These are phyloP conservation scores for Salpingus planirostris DNA, from an alignment of 2,888 invertebrate genomes.

Conservation along the genomic window DNA sequence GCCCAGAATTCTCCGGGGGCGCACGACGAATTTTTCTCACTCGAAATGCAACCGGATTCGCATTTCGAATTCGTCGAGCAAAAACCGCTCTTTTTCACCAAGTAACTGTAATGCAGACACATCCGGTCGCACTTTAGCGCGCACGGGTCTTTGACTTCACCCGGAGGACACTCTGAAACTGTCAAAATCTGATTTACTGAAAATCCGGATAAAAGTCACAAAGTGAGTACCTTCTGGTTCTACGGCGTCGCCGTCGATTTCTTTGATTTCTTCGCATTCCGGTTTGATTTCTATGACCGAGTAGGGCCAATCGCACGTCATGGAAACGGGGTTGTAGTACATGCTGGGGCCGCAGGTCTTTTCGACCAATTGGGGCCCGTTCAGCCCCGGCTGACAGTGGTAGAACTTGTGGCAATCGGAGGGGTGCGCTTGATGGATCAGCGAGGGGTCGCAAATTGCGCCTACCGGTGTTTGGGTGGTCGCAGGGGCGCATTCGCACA, in stretches of 20 bases:
- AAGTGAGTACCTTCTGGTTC: slow-evolving; percentile 10
- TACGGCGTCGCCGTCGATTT: not conserved
- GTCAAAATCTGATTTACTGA: too few relatives aligned
- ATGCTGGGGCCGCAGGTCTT: slow-evolving; percentile 57
- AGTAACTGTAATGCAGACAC: slow-evolving; percentile 56
- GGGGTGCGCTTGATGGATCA: slow-evolving; percentile 53
- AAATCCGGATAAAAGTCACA: too few relatives aligned
- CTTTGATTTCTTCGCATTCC: slow-evolving; percentile 41
- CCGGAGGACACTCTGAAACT: slow-evolving; percentile 39
- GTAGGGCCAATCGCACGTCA: slow-evolving; percentile 44
- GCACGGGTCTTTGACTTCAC: slow-evolving; percentile 56
- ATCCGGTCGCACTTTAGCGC: slow-evolving; percentile 63
- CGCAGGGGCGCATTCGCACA: slow-evolving; percentile 51
- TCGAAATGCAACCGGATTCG: slow-evolving; percentile 32
- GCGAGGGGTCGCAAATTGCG: slow-evolving; percentile 38
- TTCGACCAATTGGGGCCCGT: slow-evolving; percentile 42
- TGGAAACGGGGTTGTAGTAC: slow-evolving; percentile 56
- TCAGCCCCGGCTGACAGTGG: slow-evolving; percentile 50
- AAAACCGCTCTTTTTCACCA: slow-evolving; percentile 36
- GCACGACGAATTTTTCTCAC: slow-evolving; percentile 41
- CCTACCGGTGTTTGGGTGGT: not conserved
- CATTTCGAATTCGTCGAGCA: slow-evolving; percentile 43
- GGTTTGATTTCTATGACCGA: slow-evolving; percentile 51
- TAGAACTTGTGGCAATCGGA: slow-evolving; percentile 61
- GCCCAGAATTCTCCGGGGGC: slow-evolving; percentile 56